Evolutionary conservation across 30 jellyfish, hydroid and myxozoan species (phyloP).

Genomic region (Chrysaora quinquecirrha): DNA sequence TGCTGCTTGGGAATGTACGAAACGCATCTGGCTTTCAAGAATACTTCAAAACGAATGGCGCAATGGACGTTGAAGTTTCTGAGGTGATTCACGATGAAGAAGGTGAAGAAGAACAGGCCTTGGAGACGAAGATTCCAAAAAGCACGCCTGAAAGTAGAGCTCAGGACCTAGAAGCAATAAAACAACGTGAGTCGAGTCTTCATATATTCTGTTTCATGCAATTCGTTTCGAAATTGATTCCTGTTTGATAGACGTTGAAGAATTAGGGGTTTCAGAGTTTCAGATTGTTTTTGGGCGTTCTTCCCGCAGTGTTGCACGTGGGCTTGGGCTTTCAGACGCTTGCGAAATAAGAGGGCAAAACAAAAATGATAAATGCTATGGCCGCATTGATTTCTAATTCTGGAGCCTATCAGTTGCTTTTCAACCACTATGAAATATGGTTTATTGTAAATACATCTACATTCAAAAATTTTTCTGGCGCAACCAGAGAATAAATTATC

Average conservation of each 20-base stretch:
- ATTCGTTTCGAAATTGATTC: no score
- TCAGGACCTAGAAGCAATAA: conserved; percentile 30
- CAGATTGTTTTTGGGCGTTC: no score
- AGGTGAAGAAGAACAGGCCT: conserved; percentile 8
- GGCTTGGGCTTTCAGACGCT: not conserved
- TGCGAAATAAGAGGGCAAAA: not conserved
- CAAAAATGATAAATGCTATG: no score
- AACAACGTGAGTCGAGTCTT: conserved; percentile 28
- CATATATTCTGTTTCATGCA: no score
- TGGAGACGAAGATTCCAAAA: not conserved
- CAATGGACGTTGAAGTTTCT: conserved; percentile 23
- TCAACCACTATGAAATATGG: no score
- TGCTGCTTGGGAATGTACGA: conserved; percentile 38
- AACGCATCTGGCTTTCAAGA: conserved; percentile 27
- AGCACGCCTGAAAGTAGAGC: conserved; percentile 2
- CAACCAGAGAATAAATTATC: no score
- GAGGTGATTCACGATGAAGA: not conserved
- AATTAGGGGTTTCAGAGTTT: no score
- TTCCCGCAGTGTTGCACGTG: not conserved
- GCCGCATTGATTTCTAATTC: no score
- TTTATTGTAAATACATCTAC: no score
- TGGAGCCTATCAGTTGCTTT: no score
- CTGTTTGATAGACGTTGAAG: no score
- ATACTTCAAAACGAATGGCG: conserved; percentile 11
- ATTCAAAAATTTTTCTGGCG: no score